phyloP scores from a whole-genome alignment of 2,113 vertebrate species.

The Dolichotis patagonum region DNA sequence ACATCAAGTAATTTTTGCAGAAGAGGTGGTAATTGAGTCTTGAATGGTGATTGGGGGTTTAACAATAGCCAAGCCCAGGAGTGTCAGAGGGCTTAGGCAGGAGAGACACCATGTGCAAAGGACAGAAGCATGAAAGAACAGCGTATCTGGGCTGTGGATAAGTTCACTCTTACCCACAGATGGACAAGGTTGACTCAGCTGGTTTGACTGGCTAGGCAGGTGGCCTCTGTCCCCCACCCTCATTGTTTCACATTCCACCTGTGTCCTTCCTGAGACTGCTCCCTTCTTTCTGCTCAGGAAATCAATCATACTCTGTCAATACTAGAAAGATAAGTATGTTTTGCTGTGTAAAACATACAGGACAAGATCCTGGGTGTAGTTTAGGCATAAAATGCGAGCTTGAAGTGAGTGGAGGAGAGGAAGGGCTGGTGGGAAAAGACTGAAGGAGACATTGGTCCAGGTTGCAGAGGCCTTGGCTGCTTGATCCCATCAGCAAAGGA shows the following conservation, averaged over 20 bases:
- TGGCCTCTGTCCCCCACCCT: not conserved
- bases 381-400: not conserved
- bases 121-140: not conserved
- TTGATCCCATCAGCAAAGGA: not conserved
- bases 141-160: not conserved
- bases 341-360: not conserved
- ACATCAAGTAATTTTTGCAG: not conserved
- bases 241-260: not conserved
- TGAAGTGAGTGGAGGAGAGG: not conserved
- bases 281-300: not conserved
- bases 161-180: not conserved
- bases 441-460: not conserved
- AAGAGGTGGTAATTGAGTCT: not conserved
- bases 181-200: not conserved
- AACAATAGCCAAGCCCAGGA: not conserved
- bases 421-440: not conserved
- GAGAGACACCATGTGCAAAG: too few species aligned
- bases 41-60: not conserved
- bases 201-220: slow-evolving; percentile 1
- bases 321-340: slow-evolving; percentile 19
- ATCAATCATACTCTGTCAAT: slow-evolving; percentile 25
- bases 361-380: not conserved
- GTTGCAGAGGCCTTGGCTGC: not conserved
- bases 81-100: not conserved
- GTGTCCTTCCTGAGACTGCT: not conserved